Conservation (phyloP, 2,113 vertebrate genomes). For the Aldabrachelys gigantea region DNA sequence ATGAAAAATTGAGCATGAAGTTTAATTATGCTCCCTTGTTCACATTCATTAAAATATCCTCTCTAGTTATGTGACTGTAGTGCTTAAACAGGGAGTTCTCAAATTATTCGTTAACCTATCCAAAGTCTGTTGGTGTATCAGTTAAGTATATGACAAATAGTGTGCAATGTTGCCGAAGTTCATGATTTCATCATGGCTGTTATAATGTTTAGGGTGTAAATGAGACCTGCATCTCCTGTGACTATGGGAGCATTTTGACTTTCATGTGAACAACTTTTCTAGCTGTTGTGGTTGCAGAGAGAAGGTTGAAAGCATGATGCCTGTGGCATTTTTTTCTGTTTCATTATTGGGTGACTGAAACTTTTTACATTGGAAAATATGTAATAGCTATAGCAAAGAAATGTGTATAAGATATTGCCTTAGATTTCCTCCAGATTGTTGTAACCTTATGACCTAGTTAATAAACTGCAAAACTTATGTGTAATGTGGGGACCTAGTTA, state of each 20-base stretch:
- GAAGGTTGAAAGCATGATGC: not conserved
- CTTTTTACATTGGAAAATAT: not conserved
- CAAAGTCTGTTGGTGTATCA: not conserved
- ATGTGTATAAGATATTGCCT: not conserved
- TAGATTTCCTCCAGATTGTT: not conserved
- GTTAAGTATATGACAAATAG: not conserved
- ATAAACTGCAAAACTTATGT: not conserved
- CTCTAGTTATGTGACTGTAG: not conserved
- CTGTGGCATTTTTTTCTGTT: not conserved
- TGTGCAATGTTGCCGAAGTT: not conserved
- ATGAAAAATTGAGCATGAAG: not conserved
- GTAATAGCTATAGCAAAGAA: not conserved
- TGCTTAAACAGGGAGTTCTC: not conserved
- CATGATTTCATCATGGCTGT: not conserved
- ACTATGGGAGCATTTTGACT: not conserved
- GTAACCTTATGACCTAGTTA: not conserved
- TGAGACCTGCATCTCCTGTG: not conserved
- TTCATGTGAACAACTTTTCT: not conserved
- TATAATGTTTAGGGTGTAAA: not conserved
- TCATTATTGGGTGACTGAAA: not conserved
- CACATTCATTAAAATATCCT: not conserved
- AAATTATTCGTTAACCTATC: not conserved
- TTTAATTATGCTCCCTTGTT: not conserved
- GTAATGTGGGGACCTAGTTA: fast-evolving
- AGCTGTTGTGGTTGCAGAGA: not conserved